A percentile compares a stretch with the other conserved stretches of the same genome.
These are phyloP conservation scores for Meandrusa payeni DNA, from an alignment of 2,888 invertebrate genomes.

Conservation along the genomic window DNA sequence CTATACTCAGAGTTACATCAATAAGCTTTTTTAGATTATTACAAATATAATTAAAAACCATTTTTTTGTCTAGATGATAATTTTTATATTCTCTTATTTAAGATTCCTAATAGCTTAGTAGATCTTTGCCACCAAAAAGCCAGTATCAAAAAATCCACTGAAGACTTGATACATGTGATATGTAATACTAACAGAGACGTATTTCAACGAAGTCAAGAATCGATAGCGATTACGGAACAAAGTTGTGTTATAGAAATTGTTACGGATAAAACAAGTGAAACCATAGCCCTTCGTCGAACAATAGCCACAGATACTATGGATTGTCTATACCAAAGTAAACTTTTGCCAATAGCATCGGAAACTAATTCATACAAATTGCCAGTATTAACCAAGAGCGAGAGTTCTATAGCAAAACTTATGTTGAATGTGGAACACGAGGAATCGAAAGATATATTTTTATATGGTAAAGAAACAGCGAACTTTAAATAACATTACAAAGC, in stretches of 20 bases:
- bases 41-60: no score
- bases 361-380: slow-evolving; percentile 35
- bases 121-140: slow-evolving; percentile 46
- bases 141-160: slow-evolving; percentile 24
- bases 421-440: slow-evolving; percentile 41
- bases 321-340: background rate
- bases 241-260: slow-evolving; percentile 52
- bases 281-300: slow-evolving; percentile 48
- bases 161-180: background rate
- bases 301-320: slow-evolving; percentile 49
- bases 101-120: slow-evolving; percentile 59
- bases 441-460: slow-evolving; percentile 58
- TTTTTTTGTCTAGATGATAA: no score
- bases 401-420: slow-evolving; percentile 36
- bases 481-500: background rate
- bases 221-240: slow-evolving; percentile 45
- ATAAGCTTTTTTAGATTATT: no score
- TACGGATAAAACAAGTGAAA: slow-evolving; percentile 50
- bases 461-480: slow-evolving; percentile 43
- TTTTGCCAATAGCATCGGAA: slow-evolving; percentile 36
- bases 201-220: slow-evolving; percentile 23
- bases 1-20: no score
- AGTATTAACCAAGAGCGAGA: slow-evolving; percentile 42
- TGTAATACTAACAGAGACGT: slow-evolving; percentile 5
- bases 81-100: slow-evolving; percentile 27